phyloP scores from a whole-genome alignment of 2,888 invertebrate species.

The Chromoteleia sp. region DNA sequence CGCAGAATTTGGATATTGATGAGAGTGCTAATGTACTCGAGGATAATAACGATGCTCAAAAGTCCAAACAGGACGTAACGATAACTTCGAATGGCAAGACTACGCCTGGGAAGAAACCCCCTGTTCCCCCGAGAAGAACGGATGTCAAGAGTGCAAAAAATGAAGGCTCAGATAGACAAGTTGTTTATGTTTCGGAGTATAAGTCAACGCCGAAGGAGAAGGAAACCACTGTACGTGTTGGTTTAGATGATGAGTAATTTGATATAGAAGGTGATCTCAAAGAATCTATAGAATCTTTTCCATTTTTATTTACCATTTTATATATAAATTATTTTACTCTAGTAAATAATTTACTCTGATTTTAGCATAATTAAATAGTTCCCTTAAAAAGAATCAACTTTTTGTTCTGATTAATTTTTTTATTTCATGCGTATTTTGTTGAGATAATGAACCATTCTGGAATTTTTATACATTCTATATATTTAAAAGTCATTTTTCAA shows the following conservation, averaged over 20 bases:
- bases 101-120: slow-evolving; percentile 82
- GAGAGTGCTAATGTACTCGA: slow-evolving; percentile 73
- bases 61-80: slow-evolving; percentile 73
- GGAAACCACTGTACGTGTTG: slow-evolving; percentile 64
- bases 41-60: slow-evolving; percentile 69
- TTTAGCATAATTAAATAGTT: no score
- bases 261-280: slow-evolving; percentile 24
- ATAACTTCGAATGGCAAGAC: slow-evolving; percentile 81
- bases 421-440: no score
- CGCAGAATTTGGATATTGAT: slow-evolving; percentile 59
- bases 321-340: no score
- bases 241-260: slow-evolving; percentile 19
- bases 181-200: slow-evolving; percentile 82
- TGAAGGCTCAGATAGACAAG: slow-evolving; percentile 77
- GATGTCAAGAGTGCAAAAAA: slow-evolving; percentile 80
- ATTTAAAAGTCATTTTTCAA: no score
- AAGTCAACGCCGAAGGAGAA: slow-evolving; percentile 75
- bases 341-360: no score
- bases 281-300: no score
- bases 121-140: slow-evolving; percentile 85
- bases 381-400: no score
- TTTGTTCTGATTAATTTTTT: no score
- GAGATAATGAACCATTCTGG: no score
- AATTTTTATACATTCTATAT: no score
- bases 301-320: no score